phyloP scores from a whole-genome alignment of 2,888 invertebrate genomes.

The Halictus ligatus region DNA sequence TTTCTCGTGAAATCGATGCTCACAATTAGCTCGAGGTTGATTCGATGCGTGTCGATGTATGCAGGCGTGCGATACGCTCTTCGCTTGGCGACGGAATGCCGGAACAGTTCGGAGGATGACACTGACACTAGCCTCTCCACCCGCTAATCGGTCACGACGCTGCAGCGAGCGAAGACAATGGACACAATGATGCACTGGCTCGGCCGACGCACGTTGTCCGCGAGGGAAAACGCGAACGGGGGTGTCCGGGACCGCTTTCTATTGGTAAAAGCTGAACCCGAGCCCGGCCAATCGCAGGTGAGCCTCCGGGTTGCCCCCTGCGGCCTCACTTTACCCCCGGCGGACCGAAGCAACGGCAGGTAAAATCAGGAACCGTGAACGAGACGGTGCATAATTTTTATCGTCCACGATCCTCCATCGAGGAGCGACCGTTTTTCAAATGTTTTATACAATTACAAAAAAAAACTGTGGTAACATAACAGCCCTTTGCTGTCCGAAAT shows the following conservation, averaged over 20 bases:
- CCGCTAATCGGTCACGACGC: constrained; percentile 70
- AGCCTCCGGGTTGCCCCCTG: constrained; percentile 67
- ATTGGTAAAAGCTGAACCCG: constrained; percentile 75
- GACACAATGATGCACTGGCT: constrained; percentile 80
- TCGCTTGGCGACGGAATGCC: background rate
- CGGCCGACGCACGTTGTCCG: constrained; percentile 68
- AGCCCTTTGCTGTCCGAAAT: background rate
- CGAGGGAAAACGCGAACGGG: constrained; percentile 72
- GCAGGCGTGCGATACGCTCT: background rate
- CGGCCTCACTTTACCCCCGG: constrained; percentile 65
- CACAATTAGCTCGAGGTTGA: background rate
- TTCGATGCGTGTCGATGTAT: background rate
- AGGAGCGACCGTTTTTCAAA: background rate
- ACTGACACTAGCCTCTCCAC: constrained; percentile 23
- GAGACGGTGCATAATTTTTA: constrained; percentile 34
- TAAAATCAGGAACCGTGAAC: constrained; percentile 72
- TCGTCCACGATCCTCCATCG: background rate
- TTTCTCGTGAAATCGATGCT: background rate
- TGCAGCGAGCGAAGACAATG: constrained; percentile 78
- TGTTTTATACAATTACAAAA: background rate
- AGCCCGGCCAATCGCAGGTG: constrained; percentile 77
- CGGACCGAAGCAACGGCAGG: constrained; percentile 70
- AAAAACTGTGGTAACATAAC: background rate
- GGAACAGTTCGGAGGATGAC: background rate
- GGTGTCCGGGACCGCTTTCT: constrained; percentile 73